Evolutionary conservation across 2,888 invertebrate genomes (phyloP).

Genomic region (Cheilosia pagana): DNA sequence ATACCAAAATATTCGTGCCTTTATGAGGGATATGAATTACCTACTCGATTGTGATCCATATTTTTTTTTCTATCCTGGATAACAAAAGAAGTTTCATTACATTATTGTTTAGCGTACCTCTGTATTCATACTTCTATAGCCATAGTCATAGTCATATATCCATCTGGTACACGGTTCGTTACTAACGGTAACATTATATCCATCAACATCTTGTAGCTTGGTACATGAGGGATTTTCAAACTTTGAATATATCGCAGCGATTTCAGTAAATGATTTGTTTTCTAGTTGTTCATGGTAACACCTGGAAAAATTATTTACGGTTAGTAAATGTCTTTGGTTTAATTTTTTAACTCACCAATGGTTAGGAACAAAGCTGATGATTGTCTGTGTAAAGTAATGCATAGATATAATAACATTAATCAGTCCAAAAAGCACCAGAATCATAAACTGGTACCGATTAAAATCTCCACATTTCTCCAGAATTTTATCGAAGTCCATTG

Average conservation of each 20-base stretch:
- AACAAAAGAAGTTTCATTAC: background rate
- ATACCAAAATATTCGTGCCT: too few species aligned
- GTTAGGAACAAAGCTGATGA: constrained; percentile 85
- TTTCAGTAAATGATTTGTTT: constrained; percentile 82
- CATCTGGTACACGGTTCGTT: constrained; percentile 84
- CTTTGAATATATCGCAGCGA: constrained; percentile 81
- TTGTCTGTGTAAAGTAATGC: constrained; percentile 86
- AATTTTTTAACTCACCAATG: constrained; percentile 80
- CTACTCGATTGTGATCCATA: too few species aligned
- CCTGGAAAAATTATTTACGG: constrained; percentile 61
- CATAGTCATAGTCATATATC: constrained; percentile 86
- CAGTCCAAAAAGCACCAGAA: constrained; percentile 85
- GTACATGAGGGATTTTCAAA: constrained; percentile 82
- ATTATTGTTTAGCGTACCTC: constrained; percentile 84
- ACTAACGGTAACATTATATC: constrained; percentile 80
- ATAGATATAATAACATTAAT: constrained; percentile 85
- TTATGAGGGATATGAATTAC: too few species aligned
- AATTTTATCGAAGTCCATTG: constrained; percentile 85
- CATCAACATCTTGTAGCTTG: constrained; percentile 79
- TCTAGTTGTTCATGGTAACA: constrained; percentile 82
- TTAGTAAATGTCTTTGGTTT: background rate
- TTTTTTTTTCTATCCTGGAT: too few species aligned
- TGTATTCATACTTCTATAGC: constrained; percentile 86
- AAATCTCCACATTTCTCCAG: constrained; percentile 85
- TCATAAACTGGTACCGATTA: constrained; percentile 84